A percentile compares a stretch with the other conserved stretches of the same genome.
Conservation (phyloP, 1,140 invertebrate species). For the Zaprionus ornatus region DNA sequence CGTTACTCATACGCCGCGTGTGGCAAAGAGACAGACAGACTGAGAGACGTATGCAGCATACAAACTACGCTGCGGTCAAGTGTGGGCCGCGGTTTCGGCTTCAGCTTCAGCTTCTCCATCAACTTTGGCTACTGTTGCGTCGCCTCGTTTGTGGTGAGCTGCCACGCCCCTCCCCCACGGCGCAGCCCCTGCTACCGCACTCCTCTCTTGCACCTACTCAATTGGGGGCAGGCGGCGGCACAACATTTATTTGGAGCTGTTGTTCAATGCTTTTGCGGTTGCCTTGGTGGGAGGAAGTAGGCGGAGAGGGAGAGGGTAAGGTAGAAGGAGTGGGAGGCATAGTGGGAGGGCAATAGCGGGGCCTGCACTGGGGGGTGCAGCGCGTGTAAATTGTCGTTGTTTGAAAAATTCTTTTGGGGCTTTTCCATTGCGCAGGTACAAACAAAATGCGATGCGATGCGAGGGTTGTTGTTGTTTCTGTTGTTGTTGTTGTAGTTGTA, state of each 20-base stretch:
- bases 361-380: background rate
- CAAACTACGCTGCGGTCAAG: slow-evolving; percentile 52
- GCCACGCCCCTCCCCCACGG: background rate
- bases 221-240: slow-evolving; percentile 41
- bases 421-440: slow-evolving; percentile 69
- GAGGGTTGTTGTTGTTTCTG: slow-evolving; percentile 12
- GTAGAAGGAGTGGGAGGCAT: background rate
- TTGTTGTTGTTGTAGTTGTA: background rate
- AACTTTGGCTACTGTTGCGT: slow-evolving; percentile 52
- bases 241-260: slow-evolving; percentile 24
- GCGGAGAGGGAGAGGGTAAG: background rate
- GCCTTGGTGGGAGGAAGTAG: background rate
- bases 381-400: slow-evolving; percentile 2
- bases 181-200: background rate
- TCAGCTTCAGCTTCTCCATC: background rate
- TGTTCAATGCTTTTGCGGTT: slow-evolving; percentile 31
- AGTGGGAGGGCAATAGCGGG: background rate
- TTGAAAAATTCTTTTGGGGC: background rate
- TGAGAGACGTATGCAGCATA: background rate
- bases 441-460: slow-evolving; percentile 56
- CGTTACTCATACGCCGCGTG: slow-evolving; percentile 7
- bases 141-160: background rate
- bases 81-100: slow-evolving; percentile 46
- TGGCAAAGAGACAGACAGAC: background rate
- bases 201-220: slow-evolving; percentile 20